Evolutionary conservation across 2,888 invertebrate genomes (phyloP).

Genomic region (Synergus laeviventris): DNA sequence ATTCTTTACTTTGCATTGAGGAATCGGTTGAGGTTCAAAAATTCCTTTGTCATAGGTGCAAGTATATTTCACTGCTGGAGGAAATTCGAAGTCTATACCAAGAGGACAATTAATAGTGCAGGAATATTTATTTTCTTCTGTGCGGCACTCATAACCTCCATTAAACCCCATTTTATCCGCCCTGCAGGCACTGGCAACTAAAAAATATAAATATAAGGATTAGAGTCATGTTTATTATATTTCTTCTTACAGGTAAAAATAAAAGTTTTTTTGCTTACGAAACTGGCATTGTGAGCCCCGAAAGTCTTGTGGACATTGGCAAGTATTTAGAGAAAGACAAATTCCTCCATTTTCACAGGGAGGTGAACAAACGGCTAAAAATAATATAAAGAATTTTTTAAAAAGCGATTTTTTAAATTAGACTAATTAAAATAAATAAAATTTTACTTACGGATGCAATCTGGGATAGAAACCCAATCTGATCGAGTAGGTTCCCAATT

Average conservation of each 20-base stretch:
- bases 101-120: slow-evolving; percentile 84
- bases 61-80: slow-evolving; percentile 80
- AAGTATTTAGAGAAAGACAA: slow-evolving; percentile 87
- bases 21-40: slow-evolving; percentile 84
- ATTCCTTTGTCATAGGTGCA: slow-evolving; percentile 83
- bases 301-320: slow-evolving; percentile 86
- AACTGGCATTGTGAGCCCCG: slow-evolving; percentile 87
- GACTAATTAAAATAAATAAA: neutral
- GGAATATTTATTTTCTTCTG: slow-evolving; percentile 79
- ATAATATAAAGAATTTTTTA: slow-evolving; percentile 43
- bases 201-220: slow-evolving; percentile 38
- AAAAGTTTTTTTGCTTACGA: slow-evolving; percentile 73
- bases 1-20: slow-evolving; percentile 79
- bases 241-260: slow-evolving; percentile 1
- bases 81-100: slow-evolving; percentile 80
- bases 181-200: slow-evolving; percentile 81
- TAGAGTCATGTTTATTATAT: too few species aligned
- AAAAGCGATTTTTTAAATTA: slow-evolving; percentile 22
- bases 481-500: slow-evolving; percentile 83
- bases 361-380: slow-evolving; percentile 82
- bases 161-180: slow-evolving; percentile 84
- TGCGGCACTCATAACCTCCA: slow-evolving; percentile 86
- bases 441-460: slow-evolving; percentile 82
- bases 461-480: slow-evolving; percentile 81
- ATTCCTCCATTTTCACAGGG: slow-evolving; percentile 88